Percentiles rank a stretch among this genome's conserved stretches.
phyloP scores from a whole-genome alignment of 2,113 vertebrate species.

The Notarius lentiginosus region DNA sequence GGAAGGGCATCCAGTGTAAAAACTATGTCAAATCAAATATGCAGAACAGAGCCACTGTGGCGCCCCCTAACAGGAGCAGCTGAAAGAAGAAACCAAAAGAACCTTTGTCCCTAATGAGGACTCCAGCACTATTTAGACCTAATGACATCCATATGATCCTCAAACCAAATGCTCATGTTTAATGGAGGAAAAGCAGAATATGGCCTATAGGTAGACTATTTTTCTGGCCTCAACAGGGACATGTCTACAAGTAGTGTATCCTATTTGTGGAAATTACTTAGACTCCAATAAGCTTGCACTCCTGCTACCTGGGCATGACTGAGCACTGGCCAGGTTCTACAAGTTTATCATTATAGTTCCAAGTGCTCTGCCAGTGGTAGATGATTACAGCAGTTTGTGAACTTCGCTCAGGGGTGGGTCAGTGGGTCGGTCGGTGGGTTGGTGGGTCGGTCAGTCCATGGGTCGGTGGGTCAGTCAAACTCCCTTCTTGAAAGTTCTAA shows the following conservation, averaged over 20 bases:
- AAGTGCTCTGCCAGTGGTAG: background rate
- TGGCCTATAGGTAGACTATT: background rate
- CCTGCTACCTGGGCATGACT: background rate
- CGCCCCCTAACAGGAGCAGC: too few species aligned
- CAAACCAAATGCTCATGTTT: background rate
- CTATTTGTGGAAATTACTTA: background rate
- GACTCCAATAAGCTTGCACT: background rate
- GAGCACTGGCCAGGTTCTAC: background rate
- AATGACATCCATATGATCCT: conserved; percentile 1
- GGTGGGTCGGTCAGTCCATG: too few species aligned
- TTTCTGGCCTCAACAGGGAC: background rate
- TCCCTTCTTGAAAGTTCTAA: too few species aligned
- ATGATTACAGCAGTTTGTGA: background rate
- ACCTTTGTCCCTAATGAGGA: background rate
- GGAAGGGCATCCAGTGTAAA: too few species aligned
- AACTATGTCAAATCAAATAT: too few species aligned
- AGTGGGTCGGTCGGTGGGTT: too few species aligned
- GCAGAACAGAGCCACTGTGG: too few species aligned
- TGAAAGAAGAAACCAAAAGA: too few species aligned
- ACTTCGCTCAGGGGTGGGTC: background rate
- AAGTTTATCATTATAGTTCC: background rate
- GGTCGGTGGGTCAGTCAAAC: too few species aligned
- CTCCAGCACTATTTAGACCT: background rate
- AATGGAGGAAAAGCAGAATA: background rate
- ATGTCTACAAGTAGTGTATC: background rate